Evolutionary conservation across 2,888 invertebrate genomes (phyloP).

Genomic region (Parelbella ahira): DNA sequence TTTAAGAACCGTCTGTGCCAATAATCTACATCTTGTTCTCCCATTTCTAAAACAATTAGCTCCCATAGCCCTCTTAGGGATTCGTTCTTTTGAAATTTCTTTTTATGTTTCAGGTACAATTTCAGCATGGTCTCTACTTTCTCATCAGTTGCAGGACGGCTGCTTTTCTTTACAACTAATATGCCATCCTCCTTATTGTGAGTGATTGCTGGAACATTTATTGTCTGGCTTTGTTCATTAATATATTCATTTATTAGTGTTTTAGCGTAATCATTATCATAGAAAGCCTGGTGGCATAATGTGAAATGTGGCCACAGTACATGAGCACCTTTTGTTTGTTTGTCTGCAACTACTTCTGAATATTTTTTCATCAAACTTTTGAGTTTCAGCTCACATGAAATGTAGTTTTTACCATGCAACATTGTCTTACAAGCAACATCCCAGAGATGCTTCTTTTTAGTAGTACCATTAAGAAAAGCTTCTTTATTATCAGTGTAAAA

Average conservation of each 20-base stretch:
- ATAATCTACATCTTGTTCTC: constrained; percentile 58
- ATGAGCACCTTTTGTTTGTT: constrained; percentile 42
- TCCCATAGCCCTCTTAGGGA: constrained; percentile 61
- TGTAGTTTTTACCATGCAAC: constrained; percentile 50
- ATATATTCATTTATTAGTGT: constrained; percentile 27
- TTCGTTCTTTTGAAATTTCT: constrained; percentile 45
- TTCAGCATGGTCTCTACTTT: constrained; percentile 58
- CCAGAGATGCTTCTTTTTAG: constrained; percentile 61
- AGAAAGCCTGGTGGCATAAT: constrained; percentile 59
- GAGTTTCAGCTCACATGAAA: constrained; percentile 53
- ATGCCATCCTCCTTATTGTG: constrained; percentile 35
- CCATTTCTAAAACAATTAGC: constrained; percentile 57
- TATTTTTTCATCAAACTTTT: constrained; percentile 50
- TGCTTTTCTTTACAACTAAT: constrained; percentile 42
- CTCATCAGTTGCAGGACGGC: constrained; percentile 40
- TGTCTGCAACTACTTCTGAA: constrained; percentile 40
- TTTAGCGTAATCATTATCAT: constrained; percentile 43
- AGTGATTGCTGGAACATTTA: constrained; percentile 22
- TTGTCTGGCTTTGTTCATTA: constrained; percentile 1
- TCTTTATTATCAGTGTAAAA: constrained; percentile 68
- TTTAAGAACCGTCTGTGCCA: constrained; percentile 68
- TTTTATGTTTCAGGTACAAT: constrained; percentile 57
- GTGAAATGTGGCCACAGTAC: constrained; percentile 53
- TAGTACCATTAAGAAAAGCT: constrained; percentile 49
- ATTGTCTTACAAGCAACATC: constrained; percentile 66